Percentiles rank a stretch among this genome's conserved stretches.
These are phyloP conservation scores for Poecilus cupreus DNA, from an alignment of 2,888 invertebrate species.

Conservation along the genomic window DNA sequence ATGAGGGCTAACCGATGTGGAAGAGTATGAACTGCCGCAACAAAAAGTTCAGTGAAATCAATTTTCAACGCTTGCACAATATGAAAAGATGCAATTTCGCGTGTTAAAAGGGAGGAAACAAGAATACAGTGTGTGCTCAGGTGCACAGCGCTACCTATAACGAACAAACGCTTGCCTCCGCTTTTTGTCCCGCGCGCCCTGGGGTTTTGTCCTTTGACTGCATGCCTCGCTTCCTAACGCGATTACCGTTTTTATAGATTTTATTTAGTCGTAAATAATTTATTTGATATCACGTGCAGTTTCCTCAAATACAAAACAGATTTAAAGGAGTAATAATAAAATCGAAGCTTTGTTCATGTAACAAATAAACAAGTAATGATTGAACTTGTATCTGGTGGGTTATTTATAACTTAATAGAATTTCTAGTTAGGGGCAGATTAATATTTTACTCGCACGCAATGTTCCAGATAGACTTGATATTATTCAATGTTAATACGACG, in stretches of 20 bases:
- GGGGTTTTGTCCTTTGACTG: not conserved
- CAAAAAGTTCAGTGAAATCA: conserved; percentile 51
- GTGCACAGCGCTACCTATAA: conserved; percentile 35
- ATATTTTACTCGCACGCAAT: conserved; percentile 22
- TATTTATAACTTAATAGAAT: conserved; percentile 41
- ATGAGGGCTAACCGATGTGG: too few species aligned
- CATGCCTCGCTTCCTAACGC: conserved; percentile 1
- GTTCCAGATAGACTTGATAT: not conserved
- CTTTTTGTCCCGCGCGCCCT: not conserved
- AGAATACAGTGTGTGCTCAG: conserved; percentile 34
- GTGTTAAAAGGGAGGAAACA: conserved; percentile 45
- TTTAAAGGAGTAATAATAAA: not conserved
- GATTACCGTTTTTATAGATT: conserved; percentile 11
- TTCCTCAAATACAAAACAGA: too few species aligned
- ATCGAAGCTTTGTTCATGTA: not conserved
- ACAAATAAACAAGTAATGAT: not conserved
- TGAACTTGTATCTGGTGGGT: not conserved
- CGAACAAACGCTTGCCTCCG: not conserved
- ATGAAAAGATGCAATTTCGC: conserved; percentile 56
- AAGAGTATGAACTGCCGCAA: not conserved
- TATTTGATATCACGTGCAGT: not conserved
- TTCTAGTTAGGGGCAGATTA: conserved; percentile 35
- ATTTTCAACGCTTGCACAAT: conserved; percentile 49
- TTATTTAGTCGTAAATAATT: not conserved
- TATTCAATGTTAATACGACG: not conserved